Base-by-base conservation (phyloP, 1,140 invertebrate species). In the Hermetia illucens region DNA sequence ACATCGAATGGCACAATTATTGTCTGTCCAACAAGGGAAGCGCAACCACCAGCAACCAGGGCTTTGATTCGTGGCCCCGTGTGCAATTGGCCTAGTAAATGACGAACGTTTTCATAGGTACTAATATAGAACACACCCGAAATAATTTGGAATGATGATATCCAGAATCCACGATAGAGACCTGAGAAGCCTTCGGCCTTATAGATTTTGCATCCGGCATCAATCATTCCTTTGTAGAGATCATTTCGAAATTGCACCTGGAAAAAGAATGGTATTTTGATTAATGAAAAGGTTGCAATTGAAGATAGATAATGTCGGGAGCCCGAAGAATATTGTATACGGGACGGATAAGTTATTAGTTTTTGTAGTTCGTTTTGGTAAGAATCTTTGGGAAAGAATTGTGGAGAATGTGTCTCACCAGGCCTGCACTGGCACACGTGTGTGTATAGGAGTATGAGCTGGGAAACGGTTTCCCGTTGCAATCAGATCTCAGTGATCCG, bases 1-100 rank as follows among this genome's bases (percentile, higher is more conserved):
- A 97, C 80, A 64, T 97, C 93, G 61, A 97, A 91, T 15, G 93
- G 93, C 33, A 96, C 91, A 47, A 95, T 85, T 38, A 96, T 83
- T 1, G 90, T 94, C 65, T 98, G 93, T 2, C 89, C 85, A 22
- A 95, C 86, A 13, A 93, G 55, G 5, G 91, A 95, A 2, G 92
- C 92, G 52, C 76, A 77, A 5, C 80, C 89, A 16, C 92, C 92
- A 17, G 77, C 84, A 39, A 88, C 69, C 21, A 61, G 43, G 10
- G 58, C 52, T 40, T 60, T 61, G 34, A 62, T 44, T 49, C 61
- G 47, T 49, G 65, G 46, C 43, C 49, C 49, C 41, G 64, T 50
- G 46, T 66, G 68, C 45, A 76, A 57, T 44, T 76, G 70, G 13
- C 71, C 71, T 2, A 95, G 64, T 29, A 89, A 54, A 51, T 94